phyloP scores from a whole-genome alignment of 2,797 vertebrate species.

The Periparus ater region DNA sequence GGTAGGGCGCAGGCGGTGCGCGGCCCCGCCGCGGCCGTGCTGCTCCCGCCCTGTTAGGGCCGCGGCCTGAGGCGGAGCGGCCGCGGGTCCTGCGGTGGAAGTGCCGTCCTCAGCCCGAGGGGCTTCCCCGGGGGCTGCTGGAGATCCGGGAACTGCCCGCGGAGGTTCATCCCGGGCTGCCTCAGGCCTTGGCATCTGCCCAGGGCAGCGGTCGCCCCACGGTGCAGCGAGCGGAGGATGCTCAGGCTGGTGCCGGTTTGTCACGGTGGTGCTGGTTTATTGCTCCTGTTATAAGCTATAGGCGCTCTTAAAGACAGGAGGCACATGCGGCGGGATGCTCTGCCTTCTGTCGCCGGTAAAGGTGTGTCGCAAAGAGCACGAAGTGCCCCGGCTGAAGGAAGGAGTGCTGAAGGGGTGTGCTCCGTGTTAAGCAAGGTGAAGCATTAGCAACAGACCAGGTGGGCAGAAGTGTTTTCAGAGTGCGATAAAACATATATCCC shows the following conservation, averaged over 20 bases:
- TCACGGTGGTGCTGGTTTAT: rapidly evolving
- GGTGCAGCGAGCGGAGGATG: neutral
- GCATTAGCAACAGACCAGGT: rapidly evolving
- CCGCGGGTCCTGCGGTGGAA: rapidly evolving
- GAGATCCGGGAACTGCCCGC: rapidly evolving
- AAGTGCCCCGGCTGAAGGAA: neutral
- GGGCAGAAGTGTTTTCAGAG: too few relatives aligned
- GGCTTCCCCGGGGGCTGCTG: rapidly evolving
- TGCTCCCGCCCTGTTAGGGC: neutral
- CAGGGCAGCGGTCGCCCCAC: neutral
- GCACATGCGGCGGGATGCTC: neutral
- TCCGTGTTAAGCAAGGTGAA: neutral
- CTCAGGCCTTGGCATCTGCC: neutral
- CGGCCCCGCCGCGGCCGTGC: neutral
- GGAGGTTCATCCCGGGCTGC: neutral
- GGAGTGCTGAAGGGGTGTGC: rapidly evolving
- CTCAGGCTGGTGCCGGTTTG: neutral
- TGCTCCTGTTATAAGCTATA: rapidly evolving
- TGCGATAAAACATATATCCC: rapidly evolving
- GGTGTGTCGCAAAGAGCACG: neutral
- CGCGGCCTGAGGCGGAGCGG: neutral
- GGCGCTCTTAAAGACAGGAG: neutral
- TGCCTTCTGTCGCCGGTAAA: neutral
- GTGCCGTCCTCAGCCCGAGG: rapidly evolving
- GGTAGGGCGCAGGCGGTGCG: neutral